Conservation (phyloP, 2,113 vertebrate genomes). For the Eurypyga helias region DNA sequence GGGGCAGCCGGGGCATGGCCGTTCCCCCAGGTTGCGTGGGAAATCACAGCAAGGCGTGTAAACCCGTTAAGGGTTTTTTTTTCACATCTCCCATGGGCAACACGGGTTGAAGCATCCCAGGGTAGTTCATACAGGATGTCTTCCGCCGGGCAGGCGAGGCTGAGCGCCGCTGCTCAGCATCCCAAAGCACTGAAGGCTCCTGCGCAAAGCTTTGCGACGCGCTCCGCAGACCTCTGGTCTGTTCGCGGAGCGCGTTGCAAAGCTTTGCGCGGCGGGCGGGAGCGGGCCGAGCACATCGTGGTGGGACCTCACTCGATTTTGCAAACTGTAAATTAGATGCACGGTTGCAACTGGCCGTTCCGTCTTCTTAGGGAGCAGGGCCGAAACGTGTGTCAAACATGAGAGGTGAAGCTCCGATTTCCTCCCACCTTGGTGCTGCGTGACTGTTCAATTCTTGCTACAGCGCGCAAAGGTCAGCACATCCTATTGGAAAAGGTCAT, state of each 20-base stretch:
- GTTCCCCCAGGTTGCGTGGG: accelerated
- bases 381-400: not conserved
- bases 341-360: not conserved
- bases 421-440: not conserved
- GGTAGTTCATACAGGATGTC: not conserved
- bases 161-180: not conserved
- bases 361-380: not conserved
- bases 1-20: not conserved
- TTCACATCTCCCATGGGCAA: not conserved
- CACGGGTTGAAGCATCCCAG: not conserved
- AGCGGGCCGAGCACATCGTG: too few species aligned
- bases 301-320: not conserved
- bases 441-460: not conserved
- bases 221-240: accelerated
- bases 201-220: too few species aligned
- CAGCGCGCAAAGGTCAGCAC: not conserved
- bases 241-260: not conserved
- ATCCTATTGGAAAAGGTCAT: not conserved
- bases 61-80: not conserved
- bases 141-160: not conserved
- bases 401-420: not conserved
- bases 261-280: not conserved
- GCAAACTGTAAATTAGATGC: not conserved
- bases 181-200: accelerated
- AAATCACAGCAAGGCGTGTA: not conserved